A percentile compares a stretch with the other conserved stretches of the same genome.
phyloP scores from a whole-genome alignment of 2,797 vertebrate genomes.

The Pelobates cultripes region DNA sequence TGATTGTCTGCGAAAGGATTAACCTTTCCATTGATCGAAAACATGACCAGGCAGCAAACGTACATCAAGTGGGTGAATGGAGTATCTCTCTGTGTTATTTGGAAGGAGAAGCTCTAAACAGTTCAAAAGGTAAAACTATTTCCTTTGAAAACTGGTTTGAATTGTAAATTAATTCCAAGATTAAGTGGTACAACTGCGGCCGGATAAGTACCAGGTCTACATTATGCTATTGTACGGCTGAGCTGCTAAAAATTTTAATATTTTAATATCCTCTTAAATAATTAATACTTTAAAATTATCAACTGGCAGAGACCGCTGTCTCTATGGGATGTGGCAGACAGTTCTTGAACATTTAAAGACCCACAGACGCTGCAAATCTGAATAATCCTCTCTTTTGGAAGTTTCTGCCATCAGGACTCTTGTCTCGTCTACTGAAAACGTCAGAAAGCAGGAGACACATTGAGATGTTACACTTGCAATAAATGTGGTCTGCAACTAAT shows the following conservation, averaged over 20 bases:
- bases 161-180: conserved; percentile 65
- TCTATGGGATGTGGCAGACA: conserved; percentile 58
- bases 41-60: background rate
- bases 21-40: background rate
- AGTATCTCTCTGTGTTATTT: background rate
- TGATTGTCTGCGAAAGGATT: conserved; percentile 16
- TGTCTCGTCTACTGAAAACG: no score
- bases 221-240: conserved; percentile 60
- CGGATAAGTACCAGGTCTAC: conserved; percentile 65
- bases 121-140: conserved; percentile 60
- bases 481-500: no score
- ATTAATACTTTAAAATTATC: conserved; percentile 68
- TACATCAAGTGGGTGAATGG: background rate
- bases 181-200: conserved; percentile 68
- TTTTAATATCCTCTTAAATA: conserved; percentile 67
- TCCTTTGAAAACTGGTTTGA: conserved; percentile 60
- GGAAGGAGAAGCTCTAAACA: conserved; percentile 58
- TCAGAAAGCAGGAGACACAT: no score
- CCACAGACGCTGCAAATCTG: conserved; percentile 4
- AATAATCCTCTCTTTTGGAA: background rate
- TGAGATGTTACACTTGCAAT: no score
- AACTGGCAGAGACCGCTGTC: conserved; percentile 56
- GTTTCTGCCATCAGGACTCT: no score
- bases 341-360: conserved; percentile 54
- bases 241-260: conserved; percentile 67